Conservation (phyloP, 1,140 invertebrate genomes). For the Brevipalpus yothersi region DNA sequence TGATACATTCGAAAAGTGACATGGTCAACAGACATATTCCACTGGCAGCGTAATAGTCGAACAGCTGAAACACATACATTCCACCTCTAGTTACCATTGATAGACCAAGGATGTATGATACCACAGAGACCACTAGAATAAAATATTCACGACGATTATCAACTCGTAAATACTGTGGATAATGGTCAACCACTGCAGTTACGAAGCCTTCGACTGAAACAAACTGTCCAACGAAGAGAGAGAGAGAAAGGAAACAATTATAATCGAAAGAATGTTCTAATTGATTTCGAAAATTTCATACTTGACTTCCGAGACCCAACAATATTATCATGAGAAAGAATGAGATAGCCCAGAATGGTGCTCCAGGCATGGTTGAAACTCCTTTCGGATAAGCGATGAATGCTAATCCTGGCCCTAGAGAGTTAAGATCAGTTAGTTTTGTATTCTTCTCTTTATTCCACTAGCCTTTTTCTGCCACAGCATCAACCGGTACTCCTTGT, state of each 20-base stretch:
- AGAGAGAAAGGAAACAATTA: background rate
- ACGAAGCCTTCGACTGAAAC: slow-evolving; percentile 52
- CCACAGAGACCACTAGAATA: slow-evolving; percentile 29
- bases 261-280: background rate
- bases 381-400: slow-evolving; percentile 31
- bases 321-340: slow-evolving; percentile 36
- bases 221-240: slow-evolving; percentile 31
- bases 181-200: slow-evolving; percentile 41
- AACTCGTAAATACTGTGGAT: slow-evolving; percentile 34
- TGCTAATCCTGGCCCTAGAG: slow-evolving; percentile 25
- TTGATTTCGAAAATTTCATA: slow-evolving; percentile 11
- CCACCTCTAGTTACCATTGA: slow-evolving; percentile 43
- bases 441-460: slow-evolving; percentile 18
- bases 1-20: slow-evolving; percentile 42
- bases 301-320: slow-evolving; percentile 31
- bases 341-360: slow-evolving; percentile 25
- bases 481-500: slow-evolving; percentile 18
- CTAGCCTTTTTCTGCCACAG: slow-evolving; percentile 11
- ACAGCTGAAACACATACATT: slow-evolving; percentile 41
- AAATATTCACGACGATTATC: slow-evolving; percentile 28
- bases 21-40: slow-evolving; percentile 42
- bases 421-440: background rate
- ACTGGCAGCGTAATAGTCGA: slow-evolving; percentile 40
- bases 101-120: slow-evolving; percentile 36
- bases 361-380: slow-evolving; percentile 27